A percentile compares a stretch with the other conserved stretches of the same genome.
These are phyloP conservation scores for Euclidia mi DNA, from an alignment of 2,888 invertebrate species.

Conservation along the genomic window DNA sequence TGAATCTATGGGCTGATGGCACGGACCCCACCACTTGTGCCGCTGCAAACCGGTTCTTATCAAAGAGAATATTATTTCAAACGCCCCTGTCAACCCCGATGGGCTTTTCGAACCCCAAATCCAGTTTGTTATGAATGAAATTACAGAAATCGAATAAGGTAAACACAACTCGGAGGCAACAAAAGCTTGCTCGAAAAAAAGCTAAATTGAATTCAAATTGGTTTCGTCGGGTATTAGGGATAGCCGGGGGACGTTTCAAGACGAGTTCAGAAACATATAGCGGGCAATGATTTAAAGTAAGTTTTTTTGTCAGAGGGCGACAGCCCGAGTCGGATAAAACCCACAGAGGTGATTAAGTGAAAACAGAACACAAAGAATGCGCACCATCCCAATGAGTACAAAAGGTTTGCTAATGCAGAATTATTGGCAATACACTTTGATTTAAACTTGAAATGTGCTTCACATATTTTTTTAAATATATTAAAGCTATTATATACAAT, in stretches of 20 bases:
- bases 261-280: slow-evolving; percentile 75
- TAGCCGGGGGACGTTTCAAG: slow-evolving; percentile 86
- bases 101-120: slow-evolving; percentile 88
- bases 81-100: slow-evolving; percentile 89
- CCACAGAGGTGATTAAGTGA: slow-evolving; percentile 75
- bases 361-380: slow-evolving; percentile 62
- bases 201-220: slow-evolving; percentile 90
- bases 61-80: slow-evolving; percentile 90
- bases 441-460: neutral
- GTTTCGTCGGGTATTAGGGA: slow-evolving; percentile 89
- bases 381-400: slow-evolving; percentile 1
- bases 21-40: slow-evolving; percentile 81
- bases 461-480: too few relatives aligned
- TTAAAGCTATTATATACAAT: too few relatives aligned
- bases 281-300: slow-evolving; percentile 84
- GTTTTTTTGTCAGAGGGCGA: slow-evolving; percentile 81
- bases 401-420: neutral
- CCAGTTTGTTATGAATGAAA: slow-evolving; percentile 90
- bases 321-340: slow-evolving; percentile 74
- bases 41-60: slow-evolving; percentile 84
- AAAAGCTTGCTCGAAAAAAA: slow-evolving; percentile 89
- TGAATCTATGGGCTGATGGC: slow-evolving; percentile 73
- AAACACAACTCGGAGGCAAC: slow-evolving; percentile 90
- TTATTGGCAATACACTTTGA: neutral
- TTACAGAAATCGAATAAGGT: slow-evolving; percentile 90